A percentile compares a stretch with the other conserved stretches of the same genome.
Evolutionary conservation across 2,797 vertebrate species (phyloP).

Genomic region (Anas flavirostris): DNA sequence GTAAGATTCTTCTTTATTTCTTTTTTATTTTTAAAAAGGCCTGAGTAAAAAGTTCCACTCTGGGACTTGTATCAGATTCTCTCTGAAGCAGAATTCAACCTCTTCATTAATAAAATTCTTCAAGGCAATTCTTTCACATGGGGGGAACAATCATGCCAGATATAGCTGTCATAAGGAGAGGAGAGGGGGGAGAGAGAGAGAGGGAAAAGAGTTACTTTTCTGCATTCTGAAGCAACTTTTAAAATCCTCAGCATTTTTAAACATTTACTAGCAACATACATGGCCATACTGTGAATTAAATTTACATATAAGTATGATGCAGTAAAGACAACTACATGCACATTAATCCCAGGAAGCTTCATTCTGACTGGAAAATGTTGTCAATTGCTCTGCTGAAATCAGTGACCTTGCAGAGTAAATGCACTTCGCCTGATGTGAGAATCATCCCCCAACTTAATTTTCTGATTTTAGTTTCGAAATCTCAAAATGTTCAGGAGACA

Average conservation of each 20-base stretch:
- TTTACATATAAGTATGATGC: background rate
- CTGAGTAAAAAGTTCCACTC: conserved; percentile 95
- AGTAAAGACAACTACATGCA: background rate
- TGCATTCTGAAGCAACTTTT: conserved; percentile 22
- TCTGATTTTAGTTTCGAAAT: conserved; percentile 2
- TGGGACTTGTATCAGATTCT: conserved; percentile 88
- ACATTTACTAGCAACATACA: conserved; percentile 7
- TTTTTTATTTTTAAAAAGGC: conserved; percentile 87
- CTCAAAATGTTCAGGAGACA: background rate
- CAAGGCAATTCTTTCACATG: conserved; percentile 93
- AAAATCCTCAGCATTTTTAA: conserved; percentile 23
- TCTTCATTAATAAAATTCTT: conserved; percentile 85
- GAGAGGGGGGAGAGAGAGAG: conserved; percentile 27
- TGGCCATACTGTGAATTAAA: background rate
- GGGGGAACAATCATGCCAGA: conserved; percentile 98
- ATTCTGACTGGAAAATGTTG: background rate
- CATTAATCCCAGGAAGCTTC: background rate
- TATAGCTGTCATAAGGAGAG: conserved; percentile 88
- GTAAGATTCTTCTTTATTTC: conserved; percentile 84
- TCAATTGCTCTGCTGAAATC: background rate
- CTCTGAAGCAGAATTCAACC: conserved; percentile 83
- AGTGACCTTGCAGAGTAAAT: background rate
- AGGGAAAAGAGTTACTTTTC: conserved; percentile 15
- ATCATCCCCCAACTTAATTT: background rate
- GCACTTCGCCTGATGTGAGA: background rate